Evolutionary conservation across 2,797 vertebrate species (phyloP), one percentile per base, ranked within the genome.

Genomic region (Tapirus indicus): DNA sequence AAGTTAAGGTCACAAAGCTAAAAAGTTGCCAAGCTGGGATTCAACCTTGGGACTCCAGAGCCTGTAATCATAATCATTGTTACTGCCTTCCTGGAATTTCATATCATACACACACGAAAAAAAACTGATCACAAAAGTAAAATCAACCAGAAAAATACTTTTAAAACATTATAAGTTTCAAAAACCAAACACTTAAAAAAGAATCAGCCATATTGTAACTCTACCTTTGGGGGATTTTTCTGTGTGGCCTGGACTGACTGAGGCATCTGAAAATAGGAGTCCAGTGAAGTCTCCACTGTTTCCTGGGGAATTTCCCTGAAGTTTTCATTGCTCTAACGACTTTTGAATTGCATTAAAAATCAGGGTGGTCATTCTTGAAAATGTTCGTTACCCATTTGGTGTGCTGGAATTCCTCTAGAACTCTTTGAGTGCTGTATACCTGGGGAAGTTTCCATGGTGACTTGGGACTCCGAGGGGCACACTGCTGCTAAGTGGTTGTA

Each of bases 61-160:
- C 62, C 83, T 85, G 5, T 91, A 71, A 66, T 88, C 32, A 72
- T 88, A 77, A 91, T 72, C 9, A 64, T 64, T 78, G 49, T 23
- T 91, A 10, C 27, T 79, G n/a, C 74, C 74, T 94, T 96, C 49
- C 47, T 91, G 92, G 71, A 88, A 93, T 91, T 83, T 88, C 21
- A 32, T 56, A 56, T 29, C 41, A 86, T 52, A 56, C 23, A 71
- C 52, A 77, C 54, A 79, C 17, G 38, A 58, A 68, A 68, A 85
- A 80, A 74, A 88, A 74, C 56, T 44, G 11, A 47, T 80, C 56
- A 86, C 27, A 62, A 91, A 95, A 95, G 49, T 88, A 91, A 97
- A 91, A 91, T 85, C 38, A 95, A 96, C 80, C 58, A 92, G 66
- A 92, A 77, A 96, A 64, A 72, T 88, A 88, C 44, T 56, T 62